Evolutionary conservation across 2,888 invertebrate species (phyloP).

Genomic region (Mellilla xanthometata): DNA sequence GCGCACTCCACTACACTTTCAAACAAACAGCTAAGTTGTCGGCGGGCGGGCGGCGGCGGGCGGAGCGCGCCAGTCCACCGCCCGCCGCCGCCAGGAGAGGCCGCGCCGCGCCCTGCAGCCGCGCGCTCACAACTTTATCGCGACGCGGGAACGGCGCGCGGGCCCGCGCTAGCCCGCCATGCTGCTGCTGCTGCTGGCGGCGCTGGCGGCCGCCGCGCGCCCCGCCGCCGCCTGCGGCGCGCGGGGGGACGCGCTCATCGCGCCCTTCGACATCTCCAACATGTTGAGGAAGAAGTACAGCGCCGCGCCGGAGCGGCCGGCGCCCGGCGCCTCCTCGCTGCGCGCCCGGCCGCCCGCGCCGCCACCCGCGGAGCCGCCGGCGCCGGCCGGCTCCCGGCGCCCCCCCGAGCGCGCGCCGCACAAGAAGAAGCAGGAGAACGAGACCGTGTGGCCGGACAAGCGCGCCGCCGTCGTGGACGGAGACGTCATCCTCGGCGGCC

Average conservation of each 20-base stretch:
- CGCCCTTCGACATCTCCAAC: constrained; percentile 62
- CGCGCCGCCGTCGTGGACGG: constrained; percentile 92
- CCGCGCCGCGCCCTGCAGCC: constrained; percentile 28
- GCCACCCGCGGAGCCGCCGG: background rate
- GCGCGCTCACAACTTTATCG: constrained; percentile 52
- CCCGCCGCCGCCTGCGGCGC: constrained; percentile 39
- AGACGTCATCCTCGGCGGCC: constrained; percentile 91
- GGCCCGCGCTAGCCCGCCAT: constrained; percentile 5
- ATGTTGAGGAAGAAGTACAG: constrained; percentile 46
- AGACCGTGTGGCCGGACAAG: constrained; percentile 87
- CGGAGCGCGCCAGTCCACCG: constrained; percentile 24
- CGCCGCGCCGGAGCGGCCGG: constrained; percentile 1
- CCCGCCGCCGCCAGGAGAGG: constrained; percentile 42
- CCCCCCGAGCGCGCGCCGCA: constrained; percentile 1
- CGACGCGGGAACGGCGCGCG: too few relatives aligned
- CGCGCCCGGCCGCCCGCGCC: constrained; percentile 4
- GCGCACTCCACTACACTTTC: too few relatives aligned
- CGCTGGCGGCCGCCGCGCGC: background rate
- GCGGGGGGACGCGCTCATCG: constrained; percentile 58
- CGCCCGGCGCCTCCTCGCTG: constrained; percentile 11
- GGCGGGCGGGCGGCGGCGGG: constrained; percentile 24
- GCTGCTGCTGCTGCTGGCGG: constrained; percentile 22
- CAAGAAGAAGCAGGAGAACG: constrained; percentile 41
- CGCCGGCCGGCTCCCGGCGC: background rate
- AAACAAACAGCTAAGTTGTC: too few relatives aligned